A percentile compares a stretch with the other conserved stretches of the same genome.
phyloP scores from a whole-genome alignment of 2,888 invertebrate species.

The Torymus tubicola region DNA sequence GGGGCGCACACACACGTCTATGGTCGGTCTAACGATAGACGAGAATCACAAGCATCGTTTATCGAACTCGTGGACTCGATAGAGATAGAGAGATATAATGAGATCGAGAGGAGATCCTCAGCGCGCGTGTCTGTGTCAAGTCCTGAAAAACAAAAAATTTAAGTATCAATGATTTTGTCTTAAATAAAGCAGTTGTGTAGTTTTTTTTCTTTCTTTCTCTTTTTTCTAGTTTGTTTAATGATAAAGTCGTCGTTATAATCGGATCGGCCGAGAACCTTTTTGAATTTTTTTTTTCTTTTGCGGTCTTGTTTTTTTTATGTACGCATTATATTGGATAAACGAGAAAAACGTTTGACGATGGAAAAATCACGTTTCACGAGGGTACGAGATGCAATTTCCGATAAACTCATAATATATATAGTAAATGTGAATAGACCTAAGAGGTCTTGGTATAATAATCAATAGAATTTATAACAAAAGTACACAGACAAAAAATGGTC shows the following conservation, averaged over 20 bases:
- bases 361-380: not conserved
- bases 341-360: constrained; percentile 6
- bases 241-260: not conserved
- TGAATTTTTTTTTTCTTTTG: constrained; percentile 1
- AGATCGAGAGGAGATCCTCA: constrained; percentile 10
- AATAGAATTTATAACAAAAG: not conserved
- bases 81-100: constrained; percentile 13
- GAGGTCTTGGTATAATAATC: too few species aligned
- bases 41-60: constrained; percentile 48
- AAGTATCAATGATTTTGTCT: constrained; percentile 52
- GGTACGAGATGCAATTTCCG: constrained; percentile 12
- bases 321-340: not conserved
- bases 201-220: not conserved
- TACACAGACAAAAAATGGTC: too few species aligned
- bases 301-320: constrained; percentile 3
- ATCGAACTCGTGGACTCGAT: constrained; percentile 29
- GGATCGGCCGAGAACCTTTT: not conserved
- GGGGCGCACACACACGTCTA: too few species aligned
- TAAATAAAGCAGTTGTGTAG: constrained; percentile 55
- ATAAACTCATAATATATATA: not conserved
- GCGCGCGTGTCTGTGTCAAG: constrained; percentile 22
- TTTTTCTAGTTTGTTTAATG: too few species aligned
- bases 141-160: constrained; percentile 58
- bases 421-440: too few species aligned
- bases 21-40: constrained; percentile 45